phyloP scores from a whole-genome alignment of 2,797 vertebrate species.

The Synaphobranchus kaupii region DNA sequence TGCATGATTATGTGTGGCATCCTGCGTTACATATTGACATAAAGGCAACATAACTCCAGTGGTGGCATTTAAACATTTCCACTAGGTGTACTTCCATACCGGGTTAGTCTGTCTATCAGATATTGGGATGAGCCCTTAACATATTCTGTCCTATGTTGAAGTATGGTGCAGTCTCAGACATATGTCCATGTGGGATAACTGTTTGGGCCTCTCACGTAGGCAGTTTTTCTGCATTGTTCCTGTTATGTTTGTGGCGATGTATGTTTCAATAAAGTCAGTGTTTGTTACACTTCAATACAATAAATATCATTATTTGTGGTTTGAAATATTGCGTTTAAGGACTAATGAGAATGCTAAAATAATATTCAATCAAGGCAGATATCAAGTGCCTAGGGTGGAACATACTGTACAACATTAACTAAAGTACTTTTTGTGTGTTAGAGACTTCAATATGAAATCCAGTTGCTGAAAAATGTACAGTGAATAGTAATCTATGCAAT shows the following conservation, averaged over 20 bases:
- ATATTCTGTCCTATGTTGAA: not conserved
- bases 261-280: not conserved
- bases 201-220: not conserved
- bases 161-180: not conserved
- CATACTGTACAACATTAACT: not conserved
- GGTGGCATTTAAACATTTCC: not conserved
- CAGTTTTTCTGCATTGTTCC: not conserved
- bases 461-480: slow-evolving; percentile 3
- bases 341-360: not conserved
- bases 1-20: not conserved
- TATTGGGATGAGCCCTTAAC: not conserved
- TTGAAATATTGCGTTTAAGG: not conserved
- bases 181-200: not conserved
- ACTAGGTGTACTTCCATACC: not conserved
- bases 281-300: not conserved
- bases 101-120: not conserved
- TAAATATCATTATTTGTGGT: not conserved
- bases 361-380: not conserved
- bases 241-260: not conserved
- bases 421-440: not conserved
- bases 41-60: not conserved
- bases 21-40: not conserved
- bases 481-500: not conserved
- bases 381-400: not conserved
- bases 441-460: not conserved